Percentiles rank a stretch among this genome's conserved stretches.
Evolutionary conservation across 1,140 invertebrate species (phyloP).

Genomic region (Hylaeus anthracinus): DNA sequence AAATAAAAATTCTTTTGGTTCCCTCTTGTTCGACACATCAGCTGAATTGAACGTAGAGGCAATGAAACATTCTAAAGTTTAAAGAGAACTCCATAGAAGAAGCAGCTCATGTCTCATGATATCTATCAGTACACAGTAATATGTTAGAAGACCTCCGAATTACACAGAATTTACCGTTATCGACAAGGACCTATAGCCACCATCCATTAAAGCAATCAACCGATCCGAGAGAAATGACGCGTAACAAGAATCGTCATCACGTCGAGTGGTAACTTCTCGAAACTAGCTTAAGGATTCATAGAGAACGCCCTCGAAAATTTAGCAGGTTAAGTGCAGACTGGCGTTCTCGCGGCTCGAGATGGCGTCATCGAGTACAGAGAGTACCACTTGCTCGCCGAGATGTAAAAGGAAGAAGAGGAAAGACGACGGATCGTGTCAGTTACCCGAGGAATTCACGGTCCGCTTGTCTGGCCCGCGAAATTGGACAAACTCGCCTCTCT

Average conservation of each 20-base stretch:
- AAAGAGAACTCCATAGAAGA: no score
- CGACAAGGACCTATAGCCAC: no score
- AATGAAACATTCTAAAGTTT: no score
- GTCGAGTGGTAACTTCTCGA: not conserved
- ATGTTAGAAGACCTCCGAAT: no score
- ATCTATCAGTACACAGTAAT: no score
- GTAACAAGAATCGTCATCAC: not conserved
- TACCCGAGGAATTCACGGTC: constrained; percentile 39
- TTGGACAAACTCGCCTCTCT: constrained; percentile 25
- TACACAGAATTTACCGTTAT: no score
- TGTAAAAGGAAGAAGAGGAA: not conserved
- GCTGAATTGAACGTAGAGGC: no score
- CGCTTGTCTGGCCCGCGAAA: constrained; percentile 21
- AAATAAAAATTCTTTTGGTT: no score
- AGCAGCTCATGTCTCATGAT: no score
- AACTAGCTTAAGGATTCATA: constrained; percentile 4
- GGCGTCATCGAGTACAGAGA: not conserved
- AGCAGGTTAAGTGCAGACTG: constrained; percentile 38
- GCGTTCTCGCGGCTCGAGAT: constrained; percentile 18
- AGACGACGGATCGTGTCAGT: constrained; percentile 1
- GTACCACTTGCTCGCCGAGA: constrained; percentile 17
- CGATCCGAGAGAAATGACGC: no score
- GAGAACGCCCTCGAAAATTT: constrained; percentile 12
- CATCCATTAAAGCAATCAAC: no score
- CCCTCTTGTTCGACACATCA: no score